Evolutionary conservation across 2,797 vertebrate genomes (phyloP).

Genomic region (Steatocranus sp.): DNA sequence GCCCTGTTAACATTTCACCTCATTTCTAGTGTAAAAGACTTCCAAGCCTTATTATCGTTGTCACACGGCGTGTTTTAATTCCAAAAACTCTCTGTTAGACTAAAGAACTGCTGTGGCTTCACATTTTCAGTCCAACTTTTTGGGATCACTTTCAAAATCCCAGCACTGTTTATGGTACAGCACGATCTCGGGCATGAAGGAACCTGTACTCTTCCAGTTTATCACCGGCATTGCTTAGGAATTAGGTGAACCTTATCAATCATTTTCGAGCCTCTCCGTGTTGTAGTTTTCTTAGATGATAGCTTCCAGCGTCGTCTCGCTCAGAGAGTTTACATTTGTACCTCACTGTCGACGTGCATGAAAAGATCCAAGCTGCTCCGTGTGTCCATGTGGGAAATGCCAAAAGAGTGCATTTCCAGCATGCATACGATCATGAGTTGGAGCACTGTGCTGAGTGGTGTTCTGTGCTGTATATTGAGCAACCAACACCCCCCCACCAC

Average conservation of each 20-base stretch:
- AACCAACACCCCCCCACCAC: neutral
- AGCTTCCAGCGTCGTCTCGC: conserved; percentile 7
- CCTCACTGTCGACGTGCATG: neutral
- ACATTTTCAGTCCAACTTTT: neutral
- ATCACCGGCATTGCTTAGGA: neutral
- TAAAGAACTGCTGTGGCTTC: neutral
- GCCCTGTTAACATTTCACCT: conserved; percentile 66
- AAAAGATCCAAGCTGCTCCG: neutral
- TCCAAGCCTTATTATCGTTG: conserved; percentile 33
- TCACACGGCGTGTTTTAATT: conserved; percentile 27
- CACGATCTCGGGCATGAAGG: neutral
- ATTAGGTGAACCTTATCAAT: conserved; percentile 21
- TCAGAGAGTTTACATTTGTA: neutral
- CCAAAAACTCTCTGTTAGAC: neutral
- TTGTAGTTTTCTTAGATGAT: conserved; percentile 3
- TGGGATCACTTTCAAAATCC: neutral
- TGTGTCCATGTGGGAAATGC: neutral
- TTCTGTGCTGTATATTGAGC: conserved; percentile 23
- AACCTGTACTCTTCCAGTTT: conserved; percentile 8
- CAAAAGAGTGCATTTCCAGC: conserved; percentile 4
- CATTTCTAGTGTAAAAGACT: conserved; percentile 46
- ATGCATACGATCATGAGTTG: neutral
- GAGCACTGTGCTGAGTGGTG: conserved; percentile 30
- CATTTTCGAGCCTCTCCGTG: neutral
- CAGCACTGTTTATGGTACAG: conserved; percentile 11